Base-by-base conservation (phyloP, 2,797 vertebrate genomes). In the Sebastes paucispinis region DNA sequence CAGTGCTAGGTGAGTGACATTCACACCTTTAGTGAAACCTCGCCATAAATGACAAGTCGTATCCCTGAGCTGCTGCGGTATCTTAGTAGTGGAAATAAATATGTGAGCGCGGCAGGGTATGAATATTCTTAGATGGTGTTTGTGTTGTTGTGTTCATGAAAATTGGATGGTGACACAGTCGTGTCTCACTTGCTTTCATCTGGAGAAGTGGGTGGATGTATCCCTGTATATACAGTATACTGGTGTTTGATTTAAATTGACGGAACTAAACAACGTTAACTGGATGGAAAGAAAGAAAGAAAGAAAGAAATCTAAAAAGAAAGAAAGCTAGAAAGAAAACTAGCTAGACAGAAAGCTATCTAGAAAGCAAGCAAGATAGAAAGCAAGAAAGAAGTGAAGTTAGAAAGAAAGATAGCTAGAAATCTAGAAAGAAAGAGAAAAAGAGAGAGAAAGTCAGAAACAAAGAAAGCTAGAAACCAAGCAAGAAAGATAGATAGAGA, bases 161-260 rank as follows among this genome's bases (percentile, higher is more conserved):
- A 86, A 81, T 70, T 85, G 77, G 50, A 79, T 77, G 69, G 59
- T 69, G 76, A 74, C 73, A 79, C 63, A 60, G 69, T 73, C 31
- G 10, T 36, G 72, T 77, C 71, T 82, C 25, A 8, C 43, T 72
- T 5, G 67, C 83, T 82, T 81, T 84, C 69, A 85, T 88, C 52
- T 74, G 18, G 12, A 54, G 62, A 78, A 6, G 76, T 79, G 58
- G 79, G 76, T 60, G 79, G 77, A 63, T 78, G 57, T 66, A 1
- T 75, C 69, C 58, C 65, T 62, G 52, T 60, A 72, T 27, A 74
- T 64, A 69, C 73, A 77, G 75, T 62, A 67, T 58, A 18, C 25
- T 32, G n/a, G 75, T 75, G 72, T 63, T 69, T 60, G 14, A 65
- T 60, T 68, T 52, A 39, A 52, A 79, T 1, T 59, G 66, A 69